Base-by-base conservation (phyloP, 2,797 vertebrate species). In the Pipistrellus pipistrellus region DNA sequence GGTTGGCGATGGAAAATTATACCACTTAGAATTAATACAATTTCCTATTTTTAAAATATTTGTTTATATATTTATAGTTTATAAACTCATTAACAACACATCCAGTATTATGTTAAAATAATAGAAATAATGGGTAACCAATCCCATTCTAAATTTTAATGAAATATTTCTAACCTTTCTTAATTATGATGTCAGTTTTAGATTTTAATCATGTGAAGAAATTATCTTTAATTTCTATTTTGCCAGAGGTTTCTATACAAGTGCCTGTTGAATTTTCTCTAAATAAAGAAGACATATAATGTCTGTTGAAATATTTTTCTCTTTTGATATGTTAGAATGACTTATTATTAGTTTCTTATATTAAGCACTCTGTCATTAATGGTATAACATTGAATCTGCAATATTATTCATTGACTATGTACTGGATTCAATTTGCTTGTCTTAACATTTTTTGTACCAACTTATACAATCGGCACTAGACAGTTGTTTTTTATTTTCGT, bases 141-240 rank as follows among this genome's bases (percentile, higher is more conserved):
- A 41, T 32, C 12, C 9, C 66, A 66, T 78, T 93, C 27, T 92
- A n/a, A 85, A 69, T 91, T 82, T 95, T 85, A 88, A 55, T 94
- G 51, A n/a, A 93, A 91, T 78, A 8, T 30, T 83, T 82, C 57
- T 62, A 12, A 5, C 85, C 66, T 88, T 94, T 92, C 41, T 69
- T 88, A 68, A 71, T 77, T 89, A 78, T 69, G 14, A 82, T 62
- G 21, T 4, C 72, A 90, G 11, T 41, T 6, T 94, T 82, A 69
- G 18, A 12, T 64, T 90, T 51, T 76, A 20, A 91, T 78, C 46
- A 46, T 69, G 53, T 41, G 21, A 80, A 76, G 30, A 93, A 62
- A 88, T 59, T 88, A 73, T 83, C 17, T 59, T 83, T 4, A 71
- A 83, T 44, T 91, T 93, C 72, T 69, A n/a, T 73, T 77, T 86